Conservation (phyloP, 2,888 invertebrate species). For the Lasiommata megera region DNA sequence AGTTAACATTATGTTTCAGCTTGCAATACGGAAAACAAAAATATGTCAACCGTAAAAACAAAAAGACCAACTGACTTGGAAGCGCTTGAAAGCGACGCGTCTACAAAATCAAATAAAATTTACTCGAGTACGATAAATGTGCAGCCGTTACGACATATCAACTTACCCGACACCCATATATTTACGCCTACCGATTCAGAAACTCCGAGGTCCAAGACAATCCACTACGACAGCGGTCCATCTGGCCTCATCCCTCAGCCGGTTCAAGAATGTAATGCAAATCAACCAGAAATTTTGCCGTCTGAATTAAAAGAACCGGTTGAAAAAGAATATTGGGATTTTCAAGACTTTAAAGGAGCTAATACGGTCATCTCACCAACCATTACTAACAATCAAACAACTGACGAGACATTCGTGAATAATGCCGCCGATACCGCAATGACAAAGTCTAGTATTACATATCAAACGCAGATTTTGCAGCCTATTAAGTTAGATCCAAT, state of each 20-base stretch:
- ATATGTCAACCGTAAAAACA: slow-evolving; percentile 36
- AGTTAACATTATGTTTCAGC: slow-evolving; percentile 52
- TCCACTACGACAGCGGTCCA: slow-evolving; percentile 64
- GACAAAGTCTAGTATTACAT: slow-evolving; percentile 40
- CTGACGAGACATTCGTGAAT: slow-evolving; percentile 25
- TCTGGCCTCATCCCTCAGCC: slow-evolving; percentile 52
- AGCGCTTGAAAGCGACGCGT: slow-evolving; percentile 54
- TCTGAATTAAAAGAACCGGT: slow-evolving; percentile 23
- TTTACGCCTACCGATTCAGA: slow-evolving; percentile 78
- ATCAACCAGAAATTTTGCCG: slow-evolving; percentile 30
- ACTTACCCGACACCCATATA: slow-evolving; percentile 75
- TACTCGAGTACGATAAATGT: slow-evolving; percentile 64
- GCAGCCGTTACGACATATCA: slow-evolving; percentile 72
- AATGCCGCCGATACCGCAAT: slow-evolving; percentile 25
- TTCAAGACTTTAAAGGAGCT: slow-evolving; percentile 65
- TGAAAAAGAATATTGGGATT: slow-evolving; percentile 66
- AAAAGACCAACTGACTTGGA: slow-evolving; percentile 56
- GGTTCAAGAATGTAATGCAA: slow-evolving; percentile 37
- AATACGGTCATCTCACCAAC: slow-evolving; percentile 31
- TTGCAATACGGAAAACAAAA: slow-evolving; percentile 59
- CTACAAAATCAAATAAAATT: slow-evolving; percentile 59
- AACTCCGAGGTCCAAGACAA: slow-evolving; percentile 75
- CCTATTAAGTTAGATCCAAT: slow-evolving; percentile 68
- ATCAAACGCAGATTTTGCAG: slow-evolving; percentile 62
- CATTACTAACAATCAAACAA: slow-evolving; percentile 14